Conservation (phyloP, 2,888 invertebrate species). For the Lasioglossum morio region DNA sequence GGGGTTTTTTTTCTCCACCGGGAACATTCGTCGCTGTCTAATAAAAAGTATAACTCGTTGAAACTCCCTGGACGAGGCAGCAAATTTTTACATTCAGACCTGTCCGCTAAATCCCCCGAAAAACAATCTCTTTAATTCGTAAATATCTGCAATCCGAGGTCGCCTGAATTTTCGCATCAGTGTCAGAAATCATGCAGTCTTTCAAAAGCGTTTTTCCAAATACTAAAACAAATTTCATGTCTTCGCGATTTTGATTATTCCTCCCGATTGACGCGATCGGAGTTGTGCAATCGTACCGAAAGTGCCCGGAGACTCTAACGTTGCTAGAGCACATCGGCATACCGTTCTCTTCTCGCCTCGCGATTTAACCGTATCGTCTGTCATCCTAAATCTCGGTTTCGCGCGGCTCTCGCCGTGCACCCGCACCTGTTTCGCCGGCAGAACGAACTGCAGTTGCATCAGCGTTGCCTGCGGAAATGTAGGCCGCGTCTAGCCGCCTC, state of each 20-base stretch:
- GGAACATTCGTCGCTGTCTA: background rate
- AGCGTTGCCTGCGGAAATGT: slow-evolving; percentile 65
- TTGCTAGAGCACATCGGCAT: background rate
- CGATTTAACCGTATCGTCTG: background rate
- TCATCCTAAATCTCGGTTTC: slow-evolving; percentile 43
- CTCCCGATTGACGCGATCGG: background rate
- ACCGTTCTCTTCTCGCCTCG: background rate
- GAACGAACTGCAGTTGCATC: slow-evolving; percentile 61
- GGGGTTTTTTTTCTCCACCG: background rate
- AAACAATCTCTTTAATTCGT: background rate
- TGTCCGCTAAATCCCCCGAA: background rate
- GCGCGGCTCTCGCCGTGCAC: slow-evolving; percentile 33
- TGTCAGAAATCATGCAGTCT: background rate
- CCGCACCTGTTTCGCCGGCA: slow-evolving; percentile 62
- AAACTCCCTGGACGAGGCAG: background rate
- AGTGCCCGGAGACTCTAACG: background rate
- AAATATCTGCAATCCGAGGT: background rate
- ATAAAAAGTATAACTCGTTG: background rate
- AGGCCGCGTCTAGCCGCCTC: slow-evolving; percentile 62
- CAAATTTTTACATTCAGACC: background rate
- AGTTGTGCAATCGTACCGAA: background rate
- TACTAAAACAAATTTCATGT: background rate
- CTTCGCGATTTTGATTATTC: background rate
- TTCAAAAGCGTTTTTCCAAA: no score
- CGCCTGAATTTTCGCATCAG: background rate